These are phyloP conservation scores for Mesembrinibis cayennensis DNA, from an alignment of 2,113 vertebrate genomes.

Conservation along the genomic window DNA sequence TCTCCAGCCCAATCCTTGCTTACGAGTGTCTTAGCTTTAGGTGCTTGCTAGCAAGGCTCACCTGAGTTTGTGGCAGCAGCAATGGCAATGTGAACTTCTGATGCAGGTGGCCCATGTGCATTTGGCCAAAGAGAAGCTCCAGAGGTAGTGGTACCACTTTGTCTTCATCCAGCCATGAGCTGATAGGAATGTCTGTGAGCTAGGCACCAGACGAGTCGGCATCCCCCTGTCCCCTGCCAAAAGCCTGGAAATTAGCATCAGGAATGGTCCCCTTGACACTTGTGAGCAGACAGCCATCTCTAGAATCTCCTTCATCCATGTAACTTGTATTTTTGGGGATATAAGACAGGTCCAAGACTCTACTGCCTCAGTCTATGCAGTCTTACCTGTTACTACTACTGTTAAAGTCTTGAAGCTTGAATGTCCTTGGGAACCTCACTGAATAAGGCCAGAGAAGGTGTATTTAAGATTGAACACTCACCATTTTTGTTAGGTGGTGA, in stretches of 20 bases:
- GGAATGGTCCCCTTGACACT: not conserved
- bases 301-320: not conserved
- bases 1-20: not conserved
- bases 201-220: not conserved
- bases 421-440: not conserved
- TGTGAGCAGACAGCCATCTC: not conserved
- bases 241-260: not conserved
- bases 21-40: not conserved
- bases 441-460: not conserved
- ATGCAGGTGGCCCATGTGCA: accelerated
- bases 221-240: not conserved
- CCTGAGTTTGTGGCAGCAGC: not conserved
- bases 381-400: not conserved
- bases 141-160: not conserved
- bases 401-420: not conserved
- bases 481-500: not conserved
- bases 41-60: not conserved
- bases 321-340: not conserved
- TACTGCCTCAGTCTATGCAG: not conserved
- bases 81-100: not conserved
- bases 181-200: not conserved
- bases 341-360: not conserved
- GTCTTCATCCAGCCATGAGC: not conserved
- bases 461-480: not conserved
- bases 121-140: not conserved